Base-by-base conservation (phyloP, 2,113 vertebrate genomes). In the Saccopteryx leptura region DNA sequence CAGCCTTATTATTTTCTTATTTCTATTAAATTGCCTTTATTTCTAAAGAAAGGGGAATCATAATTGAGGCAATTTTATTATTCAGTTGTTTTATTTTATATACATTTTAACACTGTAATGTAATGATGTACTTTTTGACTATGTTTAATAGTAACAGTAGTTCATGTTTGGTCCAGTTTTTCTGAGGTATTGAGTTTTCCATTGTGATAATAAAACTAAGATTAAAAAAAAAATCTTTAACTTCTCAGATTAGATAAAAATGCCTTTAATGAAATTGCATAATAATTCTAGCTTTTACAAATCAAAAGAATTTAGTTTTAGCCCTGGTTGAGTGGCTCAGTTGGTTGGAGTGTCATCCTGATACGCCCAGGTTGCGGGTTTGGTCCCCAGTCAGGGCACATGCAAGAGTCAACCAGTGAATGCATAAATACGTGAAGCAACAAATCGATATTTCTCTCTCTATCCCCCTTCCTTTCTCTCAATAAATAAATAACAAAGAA, bases 41-140 rank as follows among this genome's bases (percentile, higher is more conserved):
- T 69, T 48, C 18, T 83, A 60, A 95, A 72, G 50, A 76, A 91
- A 85, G 23, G 11, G 7, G 14, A 92, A 3, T 80, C 33, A 61
- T 80, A 87, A 93, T 24, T 88, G 54, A 94, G 52, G 66, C 7
- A 75, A 63, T 87, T 72, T 68, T 88, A 52, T 83, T 65, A 31
- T 76, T 89, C 80, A 50, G 31, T 52, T 89, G 33, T 90, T 88
- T 88, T 96, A 33, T 24, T 85, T 96, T 89, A 82, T 74, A 68
- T 48, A 68, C 54, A 17, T 69, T 74, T 84, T 91, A 86, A 61
- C 5, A 39, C n/a, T 80, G 75, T 95, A 83, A 69, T 33, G 0
- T 84, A 96, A 65, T 83, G 28, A 79, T 92, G 80, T 7, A 31
- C 39, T 83, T 85, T 72, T 95, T 84, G 19, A 90, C 15, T 72